Evolutionary conservation across 2,888 invertebrate genomes (phyloP).

Genomic region (Agrochola circellaris): DNA sequence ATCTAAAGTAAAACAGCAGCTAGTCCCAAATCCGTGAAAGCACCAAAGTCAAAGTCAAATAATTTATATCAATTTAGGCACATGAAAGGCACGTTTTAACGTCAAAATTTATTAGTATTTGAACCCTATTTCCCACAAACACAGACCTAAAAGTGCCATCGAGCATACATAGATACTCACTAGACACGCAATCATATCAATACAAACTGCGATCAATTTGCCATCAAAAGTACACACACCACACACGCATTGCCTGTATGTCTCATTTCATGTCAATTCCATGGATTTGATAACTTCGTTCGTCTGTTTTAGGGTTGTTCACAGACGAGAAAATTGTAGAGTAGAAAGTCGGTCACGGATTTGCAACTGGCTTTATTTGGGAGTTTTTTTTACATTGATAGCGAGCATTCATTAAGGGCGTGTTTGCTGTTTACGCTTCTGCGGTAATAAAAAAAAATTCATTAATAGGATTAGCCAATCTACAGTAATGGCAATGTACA

Average conservation of each 20-base stretch:
- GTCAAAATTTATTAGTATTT: not conserved
- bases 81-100: too few relatives aligned
- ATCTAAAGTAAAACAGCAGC: not conserved
- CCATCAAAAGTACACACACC: slow-evolving; percentile 20
- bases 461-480: not conserved
- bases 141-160: not conserved
- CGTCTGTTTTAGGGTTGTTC: not conserved
- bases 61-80: too few relatives aligned
- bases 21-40: not conserved
- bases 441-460: not conserved
- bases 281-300: slow-evolving; percentile 27
- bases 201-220: slow-evolving; percentile 17
- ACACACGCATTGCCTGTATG: slow-evolving; percentile 7
- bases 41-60: too few relatives aligned
- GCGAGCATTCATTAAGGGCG: too few relatives aligned
- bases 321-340: not conserved
- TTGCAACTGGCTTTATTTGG: not conserved
- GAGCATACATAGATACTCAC: slow-evolving; percentile 12
- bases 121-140: not conserved
- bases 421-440: too few relatives aligned
- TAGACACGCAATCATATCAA: slow-evolving; percentile 12
- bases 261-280: slow-evolving; percentile 38
- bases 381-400: not conserved
- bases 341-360: not conserved
- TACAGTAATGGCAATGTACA: too few relatives aligned